Conservation (phyloP, 2,888 invertebrate genomes). For the Odontocerum albicorne region DNA sequence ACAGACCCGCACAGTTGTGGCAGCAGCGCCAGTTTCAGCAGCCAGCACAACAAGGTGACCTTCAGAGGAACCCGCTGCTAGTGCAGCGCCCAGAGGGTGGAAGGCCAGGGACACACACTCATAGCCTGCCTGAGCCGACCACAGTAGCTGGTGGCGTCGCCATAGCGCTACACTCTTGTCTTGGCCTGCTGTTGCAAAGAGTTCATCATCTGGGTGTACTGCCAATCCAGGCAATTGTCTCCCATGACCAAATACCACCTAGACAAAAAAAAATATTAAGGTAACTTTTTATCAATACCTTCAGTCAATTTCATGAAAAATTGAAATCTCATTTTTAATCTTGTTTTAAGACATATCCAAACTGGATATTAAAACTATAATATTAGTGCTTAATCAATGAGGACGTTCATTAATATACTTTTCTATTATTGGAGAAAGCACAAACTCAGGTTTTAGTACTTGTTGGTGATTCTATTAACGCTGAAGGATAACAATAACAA, state of each 20-base stretch:
- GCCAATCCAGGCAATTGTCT: constrained; percentile 86
- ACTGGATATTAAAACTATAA: no score
- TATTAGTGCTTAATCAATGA: no score
- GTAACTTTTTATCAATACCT: no score
- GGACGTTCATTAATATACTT: no score
- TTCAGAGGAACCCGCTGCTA: constrained; percentile 88
- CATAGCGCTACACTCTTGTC: constrained; percentile 90
- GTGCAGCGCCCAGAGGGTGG: constrained; percentile 84
- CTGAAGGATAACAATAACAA: no score
- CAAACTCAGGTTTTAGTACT: no score
- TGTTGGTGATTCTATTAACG: no score
- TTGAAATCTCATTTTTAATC: no score
- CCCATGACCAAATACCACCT: constrained; percentile 87
- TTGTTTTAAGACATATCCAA: no score
- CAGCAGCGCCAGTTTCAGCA: constrained; percentile 82
- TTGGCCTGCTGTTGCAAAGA: constrained; percentile 89
- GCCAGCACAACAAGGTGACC: constrained; percentile 86
- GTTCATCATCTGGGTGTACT: constrained; percentile 87
- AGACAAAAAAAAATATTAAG: constrained; percentile 31
- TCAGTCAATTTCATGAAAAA: no score
- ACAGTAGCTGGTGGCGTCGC: constrained; percentile 85
- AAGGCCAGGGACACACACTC: constrained; percentile 87
- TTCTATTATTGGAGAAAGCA: no score
- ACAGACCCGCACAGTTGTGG: constrained; percentile 83
- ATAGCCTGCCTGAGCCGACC: constrained; percentile 81